Percentiles rank a stretch among this genome's conserved stretches.
Conservation (phyloP, 2,888 invertebrate species). For the Xanthia togata region DNA sequence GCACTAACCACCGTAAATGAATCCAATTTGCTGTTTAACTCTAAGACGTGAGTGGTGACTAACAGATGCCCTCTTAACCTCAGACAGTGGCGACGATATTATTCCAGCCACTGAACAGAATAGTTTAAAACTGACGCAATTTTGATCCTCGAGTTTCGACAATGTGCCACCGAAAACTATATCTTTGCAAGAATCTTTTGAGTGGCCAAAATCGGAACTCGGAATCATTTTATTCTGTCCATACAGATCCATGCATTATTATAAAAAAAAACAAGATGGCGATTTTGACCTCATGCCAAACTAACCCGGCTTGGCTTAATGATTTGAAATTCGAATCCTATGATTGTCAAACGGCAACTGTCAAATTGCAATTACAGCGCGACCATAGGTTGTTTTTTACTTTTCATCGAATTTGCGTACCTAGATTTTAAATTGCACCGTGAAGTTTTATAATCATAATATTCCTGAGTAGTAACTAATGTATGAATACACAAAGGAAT, state of each 20-base stretch:
- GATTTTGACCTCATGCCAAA: not conserved
- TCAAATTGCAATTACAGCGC: not conserved
- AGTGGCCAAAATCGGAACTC: not conserved
- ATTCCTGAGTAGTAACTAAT: constrained; percentile 1
- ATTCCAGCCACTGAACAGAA: constrained; percentile 26
- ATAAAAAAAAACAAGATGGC: too few relatives aligned
- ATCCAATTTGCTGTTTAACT: constrained; percentile 60
- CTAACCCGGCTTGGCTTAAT: too few relatives aligned
- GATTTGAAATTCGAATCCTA: not conserved
- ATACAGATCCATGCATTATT: too few relatives aligned
- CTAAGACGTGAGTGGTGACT: constrained; percentile 50
- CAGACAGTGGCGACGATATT: constrained; percentile 23
- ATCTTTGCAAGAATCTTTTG: not conserved
- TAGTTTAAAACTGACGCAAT: constrained; percentile 26
- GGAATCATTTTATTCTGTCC: not conserved
- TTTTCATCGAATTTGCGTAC: not conserved
- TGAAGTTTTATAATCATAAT: not conserved
- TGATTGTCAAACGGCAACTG: not conserved
- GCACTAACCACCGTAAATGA: constrained; percentile 53
- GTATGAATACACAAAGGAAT: not conserved
- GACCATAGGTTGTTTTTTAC: not conserved
- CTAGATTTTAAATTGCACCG: not conserved
- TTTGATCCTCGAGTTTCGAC: not conserved
- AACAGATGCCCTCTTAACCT: constrained; percentile 57
- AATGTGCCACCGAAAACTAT: too few relatives aligned